These are phyloP conservation scores for Donacobius atricapilla DNA, from an alignment of 2,113 vertebrate genomes.

Conservation along the genomic window DNA sequence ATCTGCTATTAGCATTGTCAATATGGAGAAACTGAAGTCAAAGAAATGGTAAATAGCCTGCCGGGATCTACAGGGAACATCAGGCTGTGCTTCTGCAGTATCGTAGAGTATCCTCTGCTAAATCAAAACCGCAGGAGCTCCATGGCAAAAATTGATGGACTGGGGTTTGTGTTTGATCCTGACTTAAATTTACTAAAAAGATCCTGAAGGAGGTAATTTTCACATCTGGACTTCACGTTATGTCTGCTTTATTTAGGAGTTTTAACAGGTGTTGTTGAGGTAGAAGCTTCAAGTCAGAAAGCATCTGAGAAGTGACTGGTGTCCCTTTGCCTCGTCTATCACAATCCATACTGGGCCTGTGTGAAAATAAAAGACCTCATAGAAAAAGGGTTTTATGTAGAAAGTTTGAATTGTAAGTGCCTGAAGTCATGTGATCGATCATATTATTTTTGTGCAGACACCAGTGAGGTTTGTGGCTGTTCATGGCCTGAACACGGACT, in stretches of 20 bases:
- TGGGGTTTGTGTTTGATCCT: neutral
- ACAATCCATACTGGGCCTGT: neutral
- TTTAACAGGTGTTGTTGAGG: neutral
- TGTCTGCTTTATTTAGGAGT: neutral
- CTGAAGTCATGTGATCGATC: neutral
- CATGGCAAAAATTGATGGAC: neutral
- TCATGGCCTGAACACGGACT: neutral
- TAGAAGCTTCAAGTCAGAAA: neutral
- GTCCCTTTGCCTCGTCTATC: neutral
- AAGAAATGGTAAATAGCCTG: neutral
- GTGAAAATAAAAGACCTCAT: neutral
- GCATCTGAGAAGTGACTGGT: neutral
- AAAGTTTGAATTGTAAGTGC: neutral
- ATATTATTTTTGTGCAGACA: neutral
- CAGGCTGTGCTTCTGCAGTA: neutral
- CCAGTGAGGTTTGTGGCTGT: neutral
- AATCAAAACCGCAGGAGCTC: neutral
- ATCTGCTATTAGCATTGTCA: neutral
- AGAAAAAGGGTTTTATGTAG: neutral
- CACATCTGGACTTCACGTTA: neutral
- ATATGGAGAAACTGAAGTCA: slow-evolving; percentile 10
- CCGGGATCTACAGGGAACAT: neutral
- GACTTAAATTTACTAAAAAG: neutral
- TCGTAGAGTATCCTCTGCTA: neutral
- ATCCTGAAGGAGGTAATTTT: neutral